Evolutionary conservation across 1,140 invertebrate species (phyloP), one percentile per base, ranked within the genome.

Genomic region (Aethina tumida): DNA sequence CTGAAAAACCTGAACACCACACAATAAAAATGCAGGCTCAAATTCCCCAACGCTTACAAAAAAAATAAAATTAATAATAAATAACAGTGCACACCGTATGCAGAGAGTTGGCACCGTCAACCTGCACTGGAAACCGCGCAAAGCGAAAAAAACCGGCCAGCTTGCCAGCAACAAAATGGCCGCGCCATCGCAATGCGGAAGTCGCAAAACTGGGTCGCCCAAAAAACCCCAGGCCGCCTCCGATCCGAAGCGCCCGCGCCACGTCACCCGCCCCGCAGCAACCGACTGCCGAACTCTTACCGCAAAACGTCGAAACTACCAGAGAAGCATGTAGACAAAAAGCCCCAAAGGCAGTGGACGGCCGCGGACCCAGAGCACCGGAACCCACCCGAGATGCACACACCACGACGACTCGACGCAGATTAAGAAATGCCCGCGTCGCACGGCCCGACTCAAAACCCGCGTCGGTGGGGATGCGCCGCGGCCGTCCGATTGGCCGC

Each of bases 361-460:
- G n/a, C 17, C 40, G 20, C 22, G 26, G 25, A 38, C 20, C 19
- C 8, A 45, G 17, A n/a, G n/a, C 31, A 18, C 29, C 30, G 2
- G 32, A 40, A 36, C 9, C 33, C 39, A 41, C 27, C 34, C 27
- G 32, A 31, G 31, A 14, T 20, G 43, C 41, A 40, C 27, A 45
- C 46, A 39, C 31, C 14, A 12, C 32, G 22, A 41, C 30, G 19
- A 31, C 42, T 41, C 27, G 35, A 20, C 25, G 28, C 41, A 39
- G 40, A 52, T 46, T 52, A 47, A 52, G 50, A 49, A 49, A 43
- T 41, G 40, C 41, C 35, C 35, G 37, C 42, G 27, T 38, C 47
- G 36, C 40, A 28, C 37, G 32, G 40, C 42, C 42, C 47, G 25
- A 49, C 35, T 39, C 30, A 22, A 34, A 39, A 22, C 38, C 34